Base-by-base conservation (phyloP, 1,140 invertebrate genomes). In the Ceratosolen solmsi region DNA sequence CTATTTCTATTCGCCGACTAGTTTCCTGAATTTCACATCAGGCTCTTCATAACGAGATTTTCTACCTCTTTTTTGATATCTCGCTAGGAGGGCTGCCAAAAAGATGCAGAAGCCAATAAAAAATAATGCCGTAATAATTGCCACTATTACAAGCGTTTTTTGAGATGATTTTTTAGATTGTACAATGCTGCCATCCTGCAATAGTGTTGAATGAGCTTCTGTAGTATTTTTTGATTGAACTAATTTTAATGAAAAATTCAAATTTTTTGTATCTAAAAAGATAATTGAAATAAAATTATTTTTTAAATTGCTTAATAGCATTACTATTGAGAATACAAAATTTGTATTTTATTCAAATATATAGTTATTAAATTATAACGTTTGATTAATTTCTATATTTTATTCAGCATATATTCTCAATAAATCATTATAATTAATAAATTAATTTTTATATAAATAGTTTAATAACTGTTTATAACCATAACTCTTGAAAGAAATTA, bases 1-100 rank as follows among this genome's bases (percentile, higher is more conserved):
- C 68, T 25, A 33, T 38, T 8, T 84, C 54, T 73, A 78, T 30
- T 72, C 88, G 84, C 87, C 84, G 82, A 91, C 86, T 87, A 92
- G 85, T 87, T 90, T 90, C 80, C 86, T 87, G 78, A 90, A 89
- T 88, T 91, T 89, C 81, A 90, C 83, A 82, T 75, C 73, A 81
- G 86, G 51, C 82, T 89, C 87, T 75, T 89, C 85, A 82, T 87
- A 86, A 81, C 71, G 33, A 76, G 54, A 81, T 72, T 79, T 82
- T 88, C 88, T 91, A 92, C 90, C 91, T 91, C 90, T 85, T 88
- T 91, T 91, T 85, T 88, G 88, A 85, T 88, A 90, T 86, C 86
- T 88, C 54, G 90, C 87, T 60, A 91, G 71, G 81, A 89, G 83
- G 70, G 89, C 88, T 73, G 89, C 90, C 73, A 89, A 79, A 60